phyloP scores from a whole-genome alignment of 2,888 invertebrate species.

The Noctuana brunneofusca region DNA sequence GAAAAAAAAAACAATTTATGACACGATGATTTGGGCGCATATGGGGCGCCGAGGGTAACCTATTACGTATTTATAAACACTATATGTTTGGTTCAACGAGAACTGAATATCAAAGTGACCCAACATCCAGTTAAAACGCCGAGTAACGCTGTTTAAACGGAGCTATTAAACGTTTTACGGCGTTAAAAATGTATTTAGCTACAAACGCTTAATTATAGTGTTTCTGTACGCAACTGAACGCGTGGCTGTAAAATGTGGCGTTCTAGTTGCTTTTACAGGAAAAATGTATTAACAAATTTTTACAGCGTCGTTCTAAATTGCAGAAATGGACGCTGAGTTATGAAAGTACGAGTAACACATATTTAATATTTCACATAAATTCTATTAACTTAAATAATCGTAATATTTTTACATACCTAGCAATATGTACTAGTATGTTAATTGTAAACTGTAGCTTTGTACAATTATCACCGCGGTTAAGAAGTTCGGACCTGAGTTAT shows the following conservation, averaged over 20 bases:
- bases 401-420: not conserved
- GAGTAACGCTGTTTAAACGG: not conserved
- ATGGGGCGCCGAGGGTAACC: not conserved
- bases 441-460: not conserved
- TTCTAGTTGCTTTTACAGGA: conserved; percentile 18
- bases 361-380: not conserved
- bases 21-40: conserved; percentile 1
- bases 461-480: no score
- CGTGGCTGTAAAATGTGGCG: conserved; percentile 13
- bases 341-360: not conserved
- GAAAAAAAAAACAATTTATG: conserved; percentile 13
- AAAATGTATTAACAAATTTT: conserved; percentile 23
- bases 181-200: conserved; percentile 8
- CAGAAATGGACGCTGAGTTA: conserved; percentile 5
- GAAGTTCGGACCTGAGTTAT: no score
- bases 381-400: not conserved
- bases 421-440: not conserved
- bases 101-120: not conserved
- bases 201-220: conserved; percentile 1
- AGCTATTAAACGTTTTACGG: conserved; percentile 3
- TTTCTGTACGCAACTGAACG: not conserved
- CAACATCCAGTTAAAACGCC: conserved; percentile 9
- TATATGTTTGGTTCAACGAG: not conserved
- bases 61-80: conserved; percentile 1
- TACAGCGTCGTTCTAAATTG: conserved; percentile 2